Conservation (phyloP, 2,797 vertebrate species). For the Sebastes taczanowskii region DNA sequence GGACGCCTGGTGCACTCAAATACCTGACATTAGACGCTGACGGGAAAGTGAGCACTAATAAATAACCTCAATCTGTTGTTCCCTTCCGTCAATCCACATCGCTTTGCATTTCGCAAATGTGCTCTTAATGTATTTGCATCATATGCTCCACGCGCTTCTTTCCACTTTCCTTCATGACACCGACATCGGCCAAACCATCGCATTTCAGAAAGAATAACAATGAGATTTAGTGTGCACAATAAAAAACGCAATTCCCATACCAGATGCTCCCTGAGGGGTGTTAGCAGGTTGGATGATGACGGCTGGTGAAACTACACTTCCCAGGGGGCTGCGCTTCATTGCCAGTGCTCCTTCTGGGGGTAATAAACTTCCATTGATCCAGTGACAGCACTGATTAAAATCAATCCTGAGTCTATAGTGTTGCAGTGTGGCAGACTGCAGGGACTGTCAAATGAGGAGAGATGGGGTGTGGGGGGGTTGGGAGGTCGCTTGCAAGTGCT, state of each 20-base stretch:
- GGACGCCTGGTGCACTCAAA: slow-evolving; percentile 30
- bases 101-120: slow-evolving; percentile 31
- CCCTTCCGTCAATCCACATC: slow-evolving; percentile 43
- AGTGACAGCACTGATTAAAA: slow-evolving; percentile 81
- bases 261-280: slow-evolving; percentile 59
- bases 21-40: slow-evolving; percentile 49
- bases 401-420: slow-evolving; percentile 71
- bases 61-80: slow-evolving; percentile 35
- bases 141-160: slow-evolving; percentile 9
- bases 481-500: background rate
- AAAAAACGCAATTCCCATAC: slow-evolving; percentile 68
- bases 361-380: slow-evolving; percentile 82
- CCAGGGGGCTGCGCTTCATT: slow-evolving; percentile 74
- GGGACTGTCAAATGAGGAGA: slow-evolving; percentile 47
- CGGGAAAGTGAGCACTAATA: slow-evolving; percentile 42
- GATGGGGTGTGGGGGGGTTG: background rate
- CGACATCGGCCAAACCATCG: slow-evolving; percentile 37
- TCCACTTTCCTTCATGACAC: slow-evolving; percentile 44
- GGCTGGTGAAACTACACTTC: slow-evolving; percentile 73
- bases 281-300: slow-evolving; percentile 63
- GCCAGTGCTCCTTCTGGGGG: slow-evolving; percentile 73
- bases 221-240: slow-evolving; percentile 61
- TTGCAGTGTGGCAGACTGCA: slow-evolving; percentile 54
- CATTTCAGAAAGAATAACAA: slow-evolving; percentile 61
- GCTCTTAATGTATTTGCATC: slow-evolving; percentile 32